Base-by-base conservation (phyloP, 2,888 invertebrate species). In the Flexamia atlantica region DNA sequence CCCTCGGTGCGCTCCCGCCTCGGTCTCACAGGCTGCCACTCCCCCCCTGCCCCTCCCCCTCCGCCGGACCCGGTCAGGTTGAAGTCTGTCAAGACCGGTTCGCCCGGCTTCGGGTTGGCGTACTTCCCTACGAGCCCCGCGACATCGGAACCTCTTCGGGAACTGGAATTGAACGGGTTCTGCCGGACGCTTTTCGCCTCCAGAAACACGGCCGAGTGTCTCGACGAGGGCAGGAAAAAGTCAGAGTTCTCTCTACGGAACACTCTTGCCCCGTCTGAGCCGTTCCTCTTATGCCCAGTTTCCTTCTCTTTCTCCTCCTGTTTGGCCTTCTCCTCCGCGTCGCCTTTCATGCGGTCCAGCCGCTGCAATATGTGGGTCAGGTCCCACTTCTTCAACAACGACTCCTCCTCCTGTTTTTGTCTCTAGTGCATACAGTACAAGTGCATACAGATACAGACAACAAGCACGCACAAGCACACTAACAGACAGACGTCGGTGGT, bases 1-100 rank as follows among this genome's bases (percentile, higher is more conserved):
- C 96, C 96, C 91, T 97, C 97, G 89, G 97, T 97, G 92, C 96
- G 96, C 93, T 97, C 97, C 88, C 97, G 93, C 89, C 97, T 93
- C 80, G 95, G 96, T 88, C 93, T 92, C 87, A 94, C 87, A n/a
- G 89, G 89, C 90, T 91, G 79, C 91, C 90, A 53, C 90, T 87
- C 87, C 5, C 64, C 76, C 14, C 86, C 46, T 74, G 85, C 87
- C 90, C 46, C 90, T 87, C 87, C 10, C 60, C 68, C n/a, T 17
- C 20, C 23, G 94, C 95, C 86, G 95, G 90, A 57, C 95, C 91
- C 9, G 95, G 95, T 81, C 17, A 76, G 74, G 46, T 64, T 83
- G 46, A 60, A 83, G 74, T 83, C 83, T n/a, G 83, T 83, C 46
- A 83, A 64, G 28, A 83, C 64, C 14, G 83, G 83, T 89, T 95